Evolutionary conservation across 2,113 vertebrate species (phyloP), one percentile per base, ranked within the genome.

Genomic region (Cettia cetti): DNA sequence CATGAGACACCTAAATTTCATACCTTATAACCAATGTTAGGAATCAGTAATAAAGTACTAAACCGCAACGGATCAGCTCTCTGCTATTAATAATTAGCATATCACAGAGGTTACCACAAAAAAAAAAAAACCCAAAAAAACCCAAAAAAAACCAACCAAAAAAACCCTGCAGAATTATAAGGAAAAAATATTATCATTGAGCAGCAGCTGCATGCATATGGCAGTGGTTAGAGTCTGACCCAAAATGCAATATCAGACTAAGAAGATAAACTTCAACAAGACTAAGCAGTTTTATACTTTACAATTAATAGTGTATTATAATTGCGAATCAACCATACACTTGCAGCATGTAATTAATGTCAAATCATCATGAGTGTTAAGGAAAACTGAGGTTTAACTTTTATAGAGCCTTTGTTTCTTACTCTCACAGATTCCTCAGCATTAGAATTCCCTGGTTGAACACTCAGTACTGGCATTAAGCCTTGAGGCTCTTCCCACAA

Each of bases 181-280:
- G 74, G n/a, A 40, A 86, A 92, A 82, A 60, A 42, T 80, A 66
- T 31, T 75, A 63, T 40, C 18, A 37, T 4, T 79, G 72, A 84
- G 52, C 61, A 92, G 86, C 91, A 95, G 83, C 76, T 97, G 95
- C 68, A 49, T 77, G 79, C 82, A 88, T 49, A 92, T 83, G 88
- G 79, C 79, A 95, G 82, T 61, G 66, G 68, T 72, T 77, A 80
- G 33, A 68, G 33, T 42, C 52, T 89, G 80, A 61, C 26, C 28
- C 56, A 91, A 86, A 97, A 82, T 33, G 47, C 24, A 75, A 54
- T 39, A 79, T 61, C 74, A 96, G 68, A 86, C 61, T 71, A 75
- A 82, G 65, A 89, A 92, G 94, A 95, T 42, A 94, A 91, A 89
- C 53, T 86, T 75, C 44, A 57, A 64, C 26, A 88, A 47, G 37